Evolutionary conservation across 2,888 invertebrate species (phyloP).

Genomic region (Parapristionchus giblindavisi): DNA sequence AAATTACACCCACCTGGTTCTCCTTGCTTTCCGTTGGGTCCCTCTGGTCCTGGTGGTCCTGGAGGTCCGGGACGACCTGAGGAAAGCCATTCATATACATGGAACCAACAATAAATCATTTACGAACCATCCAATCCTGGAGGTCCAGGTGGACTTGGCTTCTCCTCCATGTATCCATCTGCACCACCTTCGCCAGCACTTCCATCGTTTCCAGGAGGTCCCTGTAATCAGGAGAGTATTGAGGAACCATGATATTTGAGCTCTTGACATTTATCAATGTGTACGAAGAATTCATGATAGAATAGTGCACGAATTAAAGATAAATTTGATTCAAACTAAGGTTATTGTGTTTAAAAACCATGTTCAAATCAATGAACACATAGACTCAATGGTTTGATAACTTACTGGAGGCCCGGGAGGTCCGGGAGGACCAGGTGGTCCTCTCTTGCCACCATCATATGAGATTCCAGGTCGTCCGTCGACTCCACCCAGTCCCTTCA

Average conservation of each 20-base stretch:
- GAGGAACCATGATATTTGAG: neutral
- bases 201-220: constrained; percentile 52
- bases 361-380: neutral
- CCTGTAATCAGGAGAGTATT: constrained; percentile 37
- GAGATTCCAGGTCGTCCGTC: constrained; percentile 28
- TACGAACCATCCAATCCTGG: constrained; percentile 48
- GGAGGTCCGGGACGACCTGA: constrained; percentile 42
- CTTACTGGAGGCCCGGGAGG: constrained; percentile 39
- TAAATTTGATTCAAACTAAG: neutral
- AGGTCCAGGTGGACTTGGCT: constrained; percentile 51
- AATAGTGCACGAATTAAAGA: no score
- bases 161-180: constrained; percentile 51
- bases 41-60: constrained; percentile 43
- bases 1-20: constrained; percentile 38
- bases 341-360: neutral
- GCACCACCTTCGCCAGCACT: constrained; percentile 54
- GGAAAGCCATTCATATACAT: neutral
- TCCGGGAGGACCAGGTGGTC: constrained; percentile 44
- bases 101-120: neutral
- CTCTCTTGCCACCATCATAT: constrained; percentile 41
- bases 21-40: constrained; percentile 44
- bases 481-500: constrained; percentile 31
- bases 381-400: neutral
- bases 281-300: neutral
- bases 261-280: neutral